A percentile compares a stretch with the other conserved stretches of the same genome.
phyloP scores from a whole-genome alignment of 2,113 vertebrate genomes.

The Nestor notabilis region DNA sequence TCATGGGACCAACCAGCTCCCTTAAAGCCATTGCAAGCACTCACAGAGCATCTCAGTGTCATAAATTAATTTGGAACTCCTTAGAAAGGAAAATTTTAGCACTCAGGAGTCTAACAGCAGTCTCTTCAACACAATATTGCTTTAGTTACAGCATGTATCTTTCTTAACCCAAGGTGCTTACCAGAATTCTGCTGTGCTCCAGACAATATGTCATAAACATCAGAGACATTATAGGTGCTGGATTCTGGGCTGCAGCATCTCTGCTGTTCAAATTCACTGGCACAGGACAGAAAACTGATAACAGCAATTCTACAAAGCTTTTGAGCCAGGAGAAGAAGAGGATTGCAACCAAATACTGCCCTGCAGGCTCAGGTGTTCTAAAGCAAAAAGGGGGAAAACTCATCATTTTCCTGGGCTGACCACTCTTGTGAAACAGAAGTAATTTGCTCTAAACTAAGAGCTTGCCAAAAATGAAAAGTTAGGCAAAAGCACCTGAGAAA shows the following conservation, averaged over 20 bases:
- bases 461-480: neutral
- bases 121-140: neutral
- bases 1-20: neutral
- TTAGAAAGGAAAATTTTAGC: neutral
- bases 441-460: neutral
- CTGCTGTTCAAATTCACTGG: neutral
- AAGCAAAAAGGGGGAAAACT: neutral
- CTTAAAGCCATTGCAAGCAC: neutral
- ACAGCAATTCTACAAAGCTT: conserved; percentile 17
- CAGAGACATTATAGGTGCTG: neutral
- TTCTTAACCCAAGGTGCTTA: neutral
- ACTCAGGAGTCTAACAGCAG: neutral
- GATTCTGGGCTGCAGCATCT: neutral
- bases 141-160: neutral
- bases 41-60: neutral
- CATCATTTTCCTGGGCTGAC: neutral
- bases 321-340: neutral
- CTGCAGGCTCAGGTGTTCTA: neutral
- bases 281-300: conserved; percentile 5
- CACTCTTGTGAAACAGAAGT: neutral
- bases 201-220: conserved; percentile 8
- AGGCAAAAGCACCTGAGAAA: neutral
- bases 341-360: neutral
- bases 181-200: neutral
- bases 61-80: conserved; percentile 11